Evolutionary conservation across 37 sponge, comb jelly and placozoan genomes (phyloP).

Genomic region (Chondrilla cf. caribensis): DNA sequence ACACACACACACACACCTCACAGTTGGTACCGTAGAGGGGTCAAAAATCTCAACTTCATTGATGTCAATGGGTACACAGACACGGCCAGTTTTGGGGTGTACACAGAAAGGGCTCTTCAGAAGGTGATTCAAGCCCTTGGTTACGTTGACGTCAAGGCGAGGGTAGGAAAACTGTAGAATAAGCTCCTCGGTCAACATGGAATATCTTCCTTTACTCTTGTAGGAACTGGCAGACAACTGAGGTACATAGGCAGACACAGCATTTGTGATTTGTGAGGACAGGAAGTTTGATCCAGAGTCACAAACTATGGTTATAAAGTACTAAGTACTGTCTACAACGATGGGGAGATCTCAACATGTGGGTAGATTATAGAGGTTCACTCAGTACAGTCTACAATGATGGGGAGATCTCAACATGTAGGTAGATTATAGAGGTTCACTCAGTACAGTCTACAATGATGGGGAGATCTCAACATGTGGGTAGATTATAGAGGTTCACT

Average conservation of each 20-base stretch:
- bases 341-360: too few species aligned
- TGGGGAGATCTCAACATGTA: too few species aligned
- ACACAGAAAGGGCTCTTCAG: conserved; percentile 98
- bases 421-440: too few species aligned
- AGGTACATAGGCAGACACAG: not conserved
- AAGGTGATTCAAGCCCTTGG: conserved; percentile 96
- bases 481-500: too few species aligned
- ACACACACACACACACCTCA: conserved; percentile 48
- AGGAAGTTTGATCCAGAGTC: not conserved
- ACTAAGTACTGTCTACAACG: too few species aligned
- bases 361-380: too few species aligned
- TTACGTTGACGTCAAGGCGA: conserved; percentile 93
- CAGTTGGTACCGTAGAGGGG: conserved; percentile 82
- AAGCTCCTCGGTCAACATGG: conserved; percentile 45
- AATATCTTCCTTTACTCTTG: not conserved
- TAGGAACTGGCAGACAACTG: not conserved
- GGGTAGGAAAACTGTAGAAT: conserved; percentile 91
- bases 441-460: too few species aligned
- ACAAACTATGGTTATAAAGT: too few species aligned
- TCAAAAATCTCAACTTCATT: conserved; percentile 67
- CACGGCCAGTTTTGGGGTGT: conserved; percentile 96
- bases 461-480: too few species aligned
- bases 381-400: too few species aligned
- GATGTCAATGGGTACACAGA: conserved; percentile 92
- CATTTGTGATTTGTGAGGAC: not conserved